Base-by-base conservation (phyloP, 1,140 invertebrate genomes). In the Euwallacea fornicatus region DNA sequence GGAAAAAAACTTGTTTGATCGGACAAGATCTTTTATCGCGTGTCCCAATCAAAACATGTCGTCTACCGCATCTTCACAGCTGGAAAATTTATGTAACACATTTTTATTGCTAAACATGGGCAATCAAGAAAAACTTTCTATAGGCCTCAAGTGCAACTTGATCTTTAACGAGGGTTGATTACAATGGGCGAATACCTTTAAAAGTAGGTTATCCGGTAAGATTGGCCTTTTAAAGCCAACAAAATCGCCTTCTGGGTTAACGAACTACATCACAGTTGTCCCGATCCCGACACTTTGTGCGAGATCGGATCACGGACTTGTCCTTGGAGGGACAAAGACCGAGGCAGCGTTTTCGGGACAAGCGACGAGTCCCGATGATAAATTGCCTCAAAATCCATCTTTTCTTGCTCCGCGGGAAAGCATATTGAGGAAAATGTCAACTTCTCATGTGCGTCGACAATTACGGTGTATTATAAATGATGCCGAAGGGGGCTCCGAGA, bases 341-440 rank as follows among this genome's bases (percentile, higher is more conserved):
- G 68, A 59, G 55, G 68, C 47, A 64, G 59, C 60, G 63, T 47
- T 69, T 58, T 44, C n/a, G 54, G 61, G 61, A 64, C 68, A 69
- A 43, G 44, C 15, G 43, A 61, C 56, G 46, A 67, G 43, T 53
- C 60, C 44, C 66, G 68, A 69, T 69, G 68, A 69, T 69, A 69
- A 69, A 69, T 69, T 69, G 21, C 68, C 47, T 41, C n/a, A 56
- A 64, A 63, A 69, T 69, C 68, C 68, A 63, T 69, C 68, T 69
- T 63, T 69, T 69, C 68, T 69, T 63, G 50, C 33, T 41, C 59
- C 16, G 68, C 59, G 61, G 47, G 68, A 69, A 46, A 69, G 68
- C 68, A 69, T 69, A 69, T 69, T 69, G 68, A 69, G 60, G 68
- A 69, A 69, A 69, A 63, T 55, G 68, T 69, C 68, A 69, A 69